These are phyloP conservation scores for Eristalinus sepulchralis DNA, from an alignment of 2,888 invertebrate genomes.

Conservation along the genomic window DNA sequence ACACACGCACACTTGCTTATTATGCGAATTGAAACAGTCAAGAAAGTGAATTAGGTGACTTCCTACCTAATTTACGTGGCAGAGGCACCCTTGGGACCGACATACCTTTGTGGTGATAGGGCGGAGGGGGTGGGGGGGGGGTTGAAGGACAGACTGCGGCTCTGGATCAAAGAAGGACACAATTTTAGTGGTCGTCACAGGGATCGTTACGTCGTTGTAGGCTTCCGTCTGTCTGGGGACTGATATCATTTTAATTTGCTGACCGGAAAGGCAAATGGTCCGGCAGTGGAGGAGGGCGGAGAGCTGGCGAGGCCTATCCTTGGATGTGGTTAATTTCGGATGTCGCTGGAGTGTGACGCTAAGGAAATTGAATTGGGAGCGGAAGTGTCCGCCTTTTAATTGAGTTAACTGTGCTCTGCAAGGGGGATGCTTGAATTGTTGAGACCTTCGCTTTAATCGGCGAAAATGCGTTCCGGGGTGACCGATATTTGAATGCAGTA, in stretches of 20 bases:
- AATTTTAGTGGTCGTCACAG: conserved; percentile 36
- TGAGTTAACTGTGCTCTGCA: conserved; percentile 23
- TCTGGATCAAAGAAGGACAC: conserved; percentile 32
- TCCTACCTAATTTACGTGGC: conserved; percentile 38
- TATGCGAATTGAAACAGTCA: conserved; percentile 3
- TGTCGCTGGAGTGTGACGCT: conserved; percentile 54
- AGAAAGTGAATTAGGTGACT: neutral
- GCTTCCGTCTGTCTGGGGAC: conserved; percentile 32
- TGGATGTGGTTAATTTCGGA: conserved; percentile 38
- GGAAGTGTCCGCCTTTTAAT: conserved; percentile 56
- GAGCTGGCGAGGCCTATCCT: neutral
- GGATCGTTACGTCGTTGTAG: conserved; percentile 61
- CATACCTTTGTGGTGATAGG: neutral
- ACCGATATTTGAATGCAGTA: neutral
- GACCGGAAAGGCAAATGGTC: conserved; percentile 54
- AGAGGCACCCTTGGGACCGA: conserved; percentile 4
- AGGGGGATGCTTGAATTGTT: neutral
- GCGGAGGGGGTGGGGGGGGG: too few species aligned
- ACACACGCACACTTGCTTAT: neutral
- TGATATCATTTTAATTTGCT: conserved; percentile 45
- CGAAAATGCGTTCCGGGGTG: neutral
- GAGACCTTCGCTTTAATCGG: conserved; percentile 10
- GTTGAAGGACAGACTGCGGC: neutral
- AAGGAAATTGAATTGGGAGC: conserved; percentile 62
- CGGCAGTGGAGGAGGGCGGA: neutral